A percentile compares a stretch with the other conserved stretches of the same genome.
Evolutionary conservation across 2,113 vertebrate species (phyloP).

Genomic region (Poeciliopsis turrubarensis): DNA sequence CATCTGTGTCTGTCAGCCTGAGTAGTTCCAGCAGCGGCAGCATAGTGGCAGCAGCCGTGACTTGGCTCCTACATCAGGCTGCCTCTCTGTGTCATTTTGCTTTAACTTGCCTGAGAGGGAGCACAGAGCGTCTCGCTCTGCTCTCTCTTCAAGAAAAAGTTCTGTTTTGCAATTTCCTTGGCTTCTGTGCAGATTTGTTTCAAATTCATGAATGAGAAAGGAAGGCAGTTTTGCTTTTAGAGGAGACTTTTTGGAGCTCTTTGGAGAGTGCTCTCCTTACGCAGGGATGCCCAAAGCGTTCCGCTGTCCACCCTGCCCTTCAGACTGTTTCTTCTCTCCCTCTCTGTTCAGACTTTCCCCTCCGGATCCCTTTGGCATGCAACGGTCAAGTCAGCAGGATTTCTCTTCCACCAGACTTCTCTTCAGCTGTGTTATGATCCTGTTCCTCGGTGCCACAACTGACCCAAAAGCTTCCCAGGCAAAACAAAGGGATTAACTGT

Average conservation of each 20-base stretch:
- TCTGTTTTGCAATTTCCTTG: constrained; percentile 20
- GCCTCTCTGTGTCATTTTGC: constrained; percentile 51
- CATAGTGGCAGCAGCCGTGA: constrained; percentile 37
- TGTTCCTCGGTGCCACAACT: constrained; percentile 47
- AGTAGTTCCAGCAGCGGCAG: constrained; percentile 46
- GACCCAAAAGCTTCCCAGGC: constrained; percentile 57
- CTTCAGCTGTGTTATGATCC: constrained; percentile 57
- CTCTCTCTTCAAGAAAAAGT: constrained; percentile 46
- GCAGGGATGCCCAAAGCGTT: constrained; percentile 36
- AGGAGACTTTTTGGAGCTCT: constrained; percentile 47
- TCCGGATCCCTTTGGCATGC: constrained; percentile 29
- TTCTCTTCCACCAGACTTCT: constrained; percentile 42
- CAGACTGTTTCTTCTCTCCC: constrained; percentile 20
- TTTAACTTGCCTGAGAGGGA: constrained; percentile 49
- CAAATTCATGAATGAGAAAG: constrained; percentile 22
- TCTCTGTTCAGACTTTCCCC: constrained; percentile 25
- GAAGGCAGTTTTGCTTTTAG: constrained; percentile 45
- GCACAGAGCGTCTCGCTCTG: constrained; percentile 29
- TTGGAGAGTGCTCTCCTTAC: constrained; percentile 24
- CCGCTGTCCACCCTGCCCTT: constrained; percentile 19
- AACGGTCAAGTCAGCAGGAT: constrained; percentile 55
- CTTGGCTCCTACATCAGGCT: constrained; percentile 46
- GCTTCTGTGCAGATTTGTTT: constrained; percentile 15
- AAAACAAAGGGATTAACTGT: constrained; percentile 74
- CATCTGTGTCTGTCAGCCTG: constrained; percentile 82